Evolutionary conservation across 1,140 invertebrate species (phyloP), one percentile per base, ranked within the genome.

Genomic region (Drosophila varians): DNA sequence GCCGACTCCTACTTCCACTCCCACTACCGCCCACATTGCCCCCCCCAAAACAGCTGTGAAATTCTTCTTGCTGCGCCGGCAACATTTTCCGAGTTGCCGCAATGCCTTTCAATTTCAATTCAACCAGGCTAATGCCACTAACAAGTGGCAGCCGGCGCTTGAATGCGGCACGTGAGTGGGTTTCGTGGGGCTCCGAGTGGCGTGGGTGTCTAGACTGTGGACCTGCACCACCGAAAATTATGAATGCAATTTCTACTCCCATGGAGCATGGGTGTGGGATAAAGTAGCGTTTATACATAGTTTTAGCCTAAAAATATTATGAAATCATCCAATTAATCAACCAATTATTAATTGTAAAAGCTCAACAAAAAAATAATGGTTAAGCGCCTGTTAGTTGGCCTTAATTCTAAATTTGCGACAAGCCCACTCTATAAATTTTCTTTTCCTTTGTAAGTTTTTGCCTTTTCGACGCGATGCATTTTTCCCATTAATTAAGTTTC

Each of bases 1-100:
- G 7, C 16, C 11, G 2, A 8, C 16, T 11, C 43, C 43, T n/a
- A n/a, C n/a, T n/a, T n/a, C n/a, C n/a, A n/a, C n/a, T 9, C 21
- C 16, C 18, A 21, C 45, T 14, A 12, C 9, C 16, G 1, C 25
- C 18, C 40, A 38, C 19, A 1, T 7, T 28, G 9, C 18, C 54
- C 9, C 51, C 18, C n/a, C 2, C 9, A 12, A 14, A 84, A 74
- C 80, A 86, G 77, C 80, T 86, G 80, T 65, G 42, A 34, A 45
- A 61, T 47, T 21, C 46, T 84, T 51, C 42, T 48, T 9, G 43
- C 46, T 21, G 48, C 45, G 21, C 49, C 46, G 61, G 77, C 77
- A 62, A 47, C 19, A 47, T 26, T 64, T 64, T 60, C 42, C 55
- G 18, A 61, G 38, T 51, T 66, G 62, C 62, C 43, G 66, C 51